Percentiles rank a stretch among this genome's conserved stretches.
Evolutionary conservation across 2,113 vertebrate genomes (phyloP).

Genomic region (Bujurquina vittata): DNA sequence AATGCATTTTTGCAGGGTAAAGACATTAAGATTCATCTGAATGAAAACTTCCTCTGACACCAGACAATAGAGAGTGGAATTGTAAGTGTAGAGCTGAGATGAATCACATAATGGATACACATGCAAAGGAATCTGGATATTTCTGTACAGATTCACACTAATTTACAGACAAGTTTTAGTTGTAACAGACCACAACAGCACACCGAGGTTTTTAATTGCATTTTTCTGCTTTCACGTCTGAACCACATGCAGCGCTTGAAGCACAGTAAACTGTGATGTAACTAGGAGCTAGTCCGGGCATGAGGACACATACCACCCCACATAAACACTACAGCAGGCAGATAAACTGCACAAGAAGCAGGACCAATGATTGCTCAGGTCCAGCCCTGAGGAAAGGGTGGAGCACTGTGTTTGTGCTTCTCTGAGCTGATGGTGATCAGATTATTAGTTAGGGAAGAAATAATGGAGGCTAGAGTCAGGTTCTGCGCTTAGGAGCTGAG

Average conservation of each 20-base stretch:
- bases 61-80: neutral
- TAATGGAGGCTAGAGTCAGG: neutral
- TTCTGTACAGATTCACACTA: no score
- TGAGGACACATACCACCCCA: conserved; percentile 6
- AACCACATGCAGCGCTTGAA: neutral
- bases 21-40: neutral
- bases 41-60: neutral
- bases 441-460: neutral
- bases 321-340: neutral
- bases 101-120: neutral
- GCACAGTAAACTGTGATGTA: conserved; percentile 46
- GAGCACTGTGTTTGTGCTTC: conserved; percentile 15
- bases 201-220: neutral
- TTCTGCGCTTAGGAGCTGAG: neutral
- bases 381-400: conserved; percentile 50
- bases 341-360: conserved; percentile 31
- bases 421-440: conserved; percentile 7
- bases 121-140: no score
- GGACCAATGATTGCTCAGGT: conserved; percentile 16
- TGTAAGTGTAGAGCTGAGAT: neutral
- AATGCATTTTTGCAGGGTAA: neutral
- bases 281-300: conserved; percentile 39
- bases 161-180: neutral
- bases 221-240: conserved; percentile 1
- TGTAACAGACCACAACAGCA: neutral